These are phyloP conservation scores for Oryzias dopingdopingensis DNA, from an alignment of 2,797 vertebrate species.

Conservation along the genomic window DNA sequence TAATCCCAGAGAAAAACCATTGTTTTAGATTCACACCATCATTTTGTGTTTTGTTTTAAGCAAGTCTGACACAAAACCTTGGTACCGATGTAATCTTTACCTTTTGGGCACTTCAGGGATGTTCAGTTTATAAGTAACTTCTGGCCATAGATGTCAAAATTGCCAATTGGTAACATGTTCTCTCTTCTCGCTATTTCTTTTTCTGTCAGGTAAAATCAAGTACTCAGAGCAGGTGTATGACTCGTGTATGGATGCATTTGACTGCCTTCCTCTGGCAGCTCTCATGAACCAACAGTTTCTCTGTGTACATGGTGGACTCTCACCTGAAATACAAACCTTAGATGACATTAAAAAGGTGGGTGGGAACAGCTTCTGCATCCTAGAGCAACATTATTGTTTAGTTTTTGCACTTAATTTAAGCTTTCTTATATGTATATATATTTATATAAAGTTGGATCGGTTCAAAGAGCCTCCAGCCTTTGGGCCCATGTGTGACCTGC, in stretches of 20 bases:
- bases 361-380: neutral
- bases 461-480: conserved; percentile 85
- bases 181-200: conserved; percentile 10
- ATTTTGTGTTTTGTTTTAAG: too few species aligned
- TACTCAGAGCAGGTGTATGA: conserved; percentile 87
- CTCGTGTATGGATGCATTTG: conserved; percentile 85
- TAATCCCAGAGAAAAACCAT: too few species aligned
- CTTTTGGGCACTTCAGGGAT: too few species aligned
- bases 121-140: too few species aligned
- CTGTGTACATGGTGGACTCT: conserved; percentile 84
- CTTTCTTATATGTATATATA: neutral
- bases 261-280: conserved; percentile 84
- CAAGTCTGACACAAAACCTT: too few species aligned
- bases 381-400: too few species aligned
- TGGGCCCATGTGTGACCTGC: conserved; percentile 84
- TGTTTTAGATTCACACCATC: too few species aligned
- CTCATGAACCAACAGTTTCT: conserved; percentile 88
- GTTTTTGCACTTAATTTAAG: neutral
- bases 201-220: conserved; percentile 83
- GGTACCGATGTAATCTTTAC: too few species aligned
- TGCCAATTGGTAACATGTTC: too few species aligned
- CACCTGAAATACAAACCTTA: conserved; percentile 85
- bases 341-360: conserved; percentile 85
- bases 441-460: conserved; percentile 75
- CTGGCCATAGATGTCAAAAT: too few species aligned